phyloP scores from a whole-genome alignment of 92 coral and sea anemone genomes.

The Epizoanthus ramosus region DNA sequence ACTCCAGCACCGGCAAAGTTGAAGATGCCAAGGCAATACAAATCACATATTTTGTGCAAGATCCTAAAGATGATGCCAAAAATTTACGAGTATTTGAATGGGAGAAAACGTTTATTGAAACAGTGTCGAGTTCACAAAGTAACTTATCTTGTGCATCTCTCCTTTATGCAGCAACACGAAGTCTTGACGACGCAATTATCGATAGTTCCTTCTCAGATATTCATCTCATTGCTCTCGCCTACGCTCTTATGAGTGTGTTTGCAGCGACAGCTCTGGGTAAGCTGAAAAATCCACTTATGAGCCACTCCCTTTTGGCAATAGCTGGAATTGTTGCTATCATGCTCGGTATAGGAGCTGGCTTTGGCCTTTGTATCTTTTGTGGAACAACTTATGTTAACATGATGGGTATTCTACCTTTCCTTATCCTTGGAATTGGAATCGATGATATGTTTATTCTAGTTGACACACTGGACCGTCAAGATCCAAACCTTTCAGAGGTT shows the following conservation, averaged over 20 bases:
- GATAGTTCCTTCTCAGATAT: slow-evolving; percentile 62
- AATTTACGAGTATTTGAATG: slow-evolving; percentile 38
- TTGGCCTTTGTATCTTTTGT: slow-evolving; percentile 58
- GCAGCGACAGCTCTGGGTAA: slow-evolving; percentile 55
- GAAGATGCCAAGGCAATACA: slow-evolving; percentile 59
- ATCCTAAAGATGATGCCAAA: slow-evolving; percentile 41
- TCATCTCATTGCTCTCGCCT: slow-evolving; percentile 49
- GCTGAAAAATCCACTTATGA: slow-evolving; percentile 54
- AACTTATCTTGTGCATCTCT: slow-evolving; percentile 37
- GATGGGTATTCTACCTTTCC: slow-evolving; percentile 59
- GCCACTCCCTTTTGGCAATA: slow-evolving; percentile 64
- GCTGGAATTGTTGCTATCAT: slow-evolving; percentile 52
- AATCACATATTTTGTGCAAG: slow-evolving; percentile 61
- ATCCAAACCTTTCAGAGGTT: slow-evolving; percentile 19
- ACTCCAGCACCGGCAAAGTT: slow-evolving; percentile 33
- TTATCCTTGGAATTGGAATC: slow-evolving; percentile 64
- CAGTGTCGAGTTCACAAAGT: slow-evolving; percentile 18
- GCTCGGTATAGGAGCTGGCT: slow-evolving; percentile 58
- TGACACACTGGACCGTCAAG: slow-evolving; percentile 63
- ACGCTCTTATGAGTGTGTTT: slow-evolving; percentile 52
- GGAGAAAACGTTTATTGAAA: slow-evolving; percentile 43
- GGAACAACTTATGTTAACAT: slow-evolving; percentile 55
- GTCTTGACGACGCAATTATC: slow-evolving; percentile 60
- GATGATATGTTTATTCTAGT: slow-evolving; percentile 70
- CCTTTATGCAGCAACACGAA: slow-evolving; percentile 47